Conservation (phyloP, 2,113 vertebrate species). For the Ranitomeya imitator region DNA sequence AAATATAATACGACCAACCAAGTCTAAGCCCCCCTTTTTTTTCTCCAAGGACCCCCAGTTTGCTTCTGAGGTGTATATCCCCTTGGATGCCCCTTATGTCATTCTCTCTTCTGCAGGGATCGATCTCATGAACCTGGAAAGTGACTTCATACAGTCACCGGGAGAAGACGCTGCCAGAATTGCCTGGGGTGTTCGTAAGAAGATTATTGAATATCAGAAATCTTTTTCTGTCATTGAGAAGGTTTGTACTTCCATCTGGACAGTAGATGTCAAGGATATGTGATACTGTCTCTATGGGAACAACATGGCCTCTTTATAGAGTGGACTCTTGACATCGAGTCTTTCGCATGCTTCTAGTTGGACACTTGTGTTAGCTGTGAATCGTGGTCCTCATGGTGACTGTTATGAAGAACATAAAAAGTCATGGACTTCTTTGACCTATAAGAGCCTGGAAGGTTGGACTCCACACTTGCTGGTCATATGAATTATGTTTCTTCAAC, state of each 20-base stretch:
- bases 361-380: not conserved
- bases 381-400: not conserved
- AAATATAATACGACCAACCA: too few species aligned
- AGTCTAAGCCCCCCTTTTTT: too few species aligned
- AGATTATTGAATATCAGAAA: conserved; percentile 76
- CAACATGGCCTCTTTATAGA: too few species aligned
- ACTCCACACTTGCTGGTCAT: too few species aligned
- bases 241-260: conserved; percentile 64
- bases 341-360: not conserved
- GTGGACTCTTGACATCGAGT: too few species aligned
- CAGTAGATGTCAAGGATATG: not conserved
- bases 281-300: too few species aligned
- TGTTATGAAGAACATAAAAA: not conserved
- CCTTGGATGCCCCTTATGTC: too few species aligned
- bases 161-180: conserved; percentile 77
- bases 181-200: conserved; percentile 75
- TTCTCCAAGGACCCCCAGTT: too few species aligned
- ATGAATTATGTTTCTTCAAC: too few species aligned
- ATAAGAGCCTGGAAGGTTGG: too few species aligned
- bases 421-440: not conserved
- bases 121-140: conserved; percentile 79
- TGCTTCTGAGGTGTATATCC: too few species aligned
- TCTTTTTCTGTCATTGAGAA: conserved; percentile 85
- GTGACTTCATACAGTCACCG: conserved; percentile 69
- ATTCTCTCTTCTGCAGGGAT: conserved; percentile 70